phyloP scores from a whole-genome alignment of 2,113 vertebrate genomes.

The Cephalopholis sonnerati region DNA sequence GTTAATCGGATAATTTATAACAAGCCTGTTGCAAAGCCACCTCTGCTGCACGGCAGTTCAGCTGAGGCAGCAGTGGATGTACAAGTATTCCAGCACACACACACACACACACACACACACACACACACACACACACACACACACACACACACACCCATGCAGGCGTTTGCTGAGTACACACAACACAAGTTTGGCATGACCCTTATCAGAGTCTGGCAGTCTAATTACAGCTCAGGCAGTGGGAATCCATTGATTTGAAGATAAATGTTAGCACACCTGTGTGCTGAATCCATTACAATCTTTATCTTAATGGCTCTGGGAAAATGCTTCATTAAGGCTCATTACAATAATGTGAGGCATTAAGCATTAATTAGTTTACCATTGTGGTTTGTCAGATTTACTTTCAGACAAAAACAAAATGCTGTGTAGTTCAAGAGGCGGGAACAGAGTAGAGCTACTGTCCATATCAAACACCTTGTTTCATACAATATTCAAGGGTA shows the following conservation, averaged over 20 bases:
- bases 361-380: conserved; percentile 75
- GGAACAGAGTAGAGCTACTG: not conserved
- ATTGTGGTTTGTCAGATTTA: conserved; percentile 60
- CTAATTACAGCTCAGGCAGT: conserved; percentile 80
- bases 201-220: conserved; percentile 74
- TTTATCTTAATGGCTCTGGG: conserved; percentile 78
- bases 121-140: conserved; percentile 1
- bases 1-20: conserved; percentile 81
- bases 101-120: conserved; percentile 2
- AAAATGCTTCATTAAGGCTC: conserved; percentile 83
- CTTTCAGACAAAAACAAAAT: conserved; percentile 57
- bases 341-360: conserved; percentile 78
- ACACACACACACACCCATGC: not conserved
- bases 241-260: conserved; percentile 82
- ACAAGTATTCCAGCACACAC: not conserved
- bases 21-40: conserved; percentile 55
- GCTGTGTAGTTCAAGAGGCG: conserved; percentile 1
- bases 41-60: conserved; percentile 35
- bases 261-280: conserved; percentile 81
- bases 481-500: not conserved
- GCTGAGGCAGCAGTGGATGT: conserved; percentile 39
- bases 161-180: conserved; percentile 50
- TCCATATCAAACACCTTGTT: not conserved
- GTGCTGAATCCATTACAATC: conserved; percentile 77
- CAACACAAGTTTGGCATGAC: conserved; percentile 67